phyloP scores from a whole-genome alignment of 2,113 vertebrate genomes.

The Hypocryptadius cinnamomeus region DNA sequence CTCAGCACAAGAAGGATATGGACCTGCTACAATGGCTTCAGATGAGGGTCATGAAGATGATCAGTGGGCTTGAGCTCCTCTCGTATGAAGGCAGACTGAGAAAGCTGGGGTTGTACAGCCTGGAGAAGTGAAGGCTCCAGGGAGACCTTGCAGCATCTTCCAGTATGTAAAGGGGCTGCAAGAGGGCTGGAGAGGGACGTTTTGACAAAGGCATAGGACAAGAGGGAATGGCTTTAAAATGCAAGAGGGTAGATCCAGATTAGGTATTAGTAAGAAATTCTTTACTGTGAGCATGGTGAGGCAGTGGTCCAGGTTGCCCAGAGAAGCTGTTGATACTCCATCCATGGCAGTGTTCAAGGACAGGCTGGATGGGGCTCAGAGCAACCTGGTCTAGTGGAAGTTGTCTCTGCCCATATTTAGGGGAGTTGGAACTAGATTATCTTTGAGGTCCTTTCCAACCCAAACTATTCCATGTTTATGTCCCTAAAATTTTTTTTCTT shows the following conservation, averaged over 20 bases:
- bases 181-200: background rate
- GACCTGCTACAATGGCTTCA: background rate
- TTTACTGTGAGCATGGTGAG: background rate
- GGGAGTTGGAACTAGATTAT: background rate
- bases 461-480: background rate
- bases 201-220: background rate
- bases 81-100: background rate
- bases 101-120: background rate
- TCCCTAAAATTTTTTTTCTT: background rate
- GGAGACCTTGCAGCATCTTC: background rate
- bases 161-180: background rate
- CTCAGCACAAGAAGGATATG: background rate
- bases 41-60: background rate
- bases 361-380: background rate
- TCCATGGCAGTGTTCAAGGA: background rate
- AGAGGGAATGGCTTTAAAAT: background rate
- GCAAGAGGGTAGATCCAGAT: background rate
- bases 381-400: background rate
- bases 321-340: background rate
- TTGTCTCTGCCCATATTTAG: background rate
- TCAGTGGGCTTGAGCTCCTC: background rate
- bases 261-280: background rate
- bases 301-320: background rate
- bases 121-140: background rate
- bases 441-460: background rate